Evolutionary conservation across 2,888 invertebrate genomes (phyloP), one percentile per base, ranked within the genome.

Genomic region (Synanthedon myopaeformis): DNA sequence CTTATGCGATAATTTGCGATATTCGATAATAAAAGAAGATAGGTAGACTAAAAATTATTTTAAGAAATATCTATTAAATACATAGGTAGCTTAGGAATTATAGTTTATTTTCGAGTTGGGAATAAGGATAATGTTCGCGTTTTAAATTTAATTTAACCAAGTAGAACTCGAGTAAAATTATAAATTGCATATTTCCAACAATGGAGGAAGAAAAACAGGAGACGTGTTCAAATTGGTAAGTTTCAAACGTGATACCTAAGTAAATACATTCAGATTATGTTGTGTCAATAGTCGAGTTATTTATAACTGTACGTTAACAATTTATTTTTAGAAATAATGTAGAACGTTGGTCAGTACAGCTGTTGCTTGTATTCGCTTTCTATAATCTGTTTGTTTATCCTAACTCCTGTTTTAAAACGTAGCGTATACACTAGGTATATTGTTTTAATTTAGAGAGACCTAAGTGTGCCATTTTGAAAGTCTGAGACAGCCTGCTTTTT

Each of bases 191-290:
- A 45, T 14, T 45, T 45, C 2, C 12, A 45, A 45, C 42, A 61
- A 86, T 85, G 85, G 82, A 83, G 48, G 81, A 79, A 60, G 72
- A 72, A 41, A 86, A 83, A 60, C 74, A 76, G 48, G 81, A 82
- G 67, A 69, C 72, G 54, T 89, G 89, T 67, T 74, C 75, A 42
- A 89, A 89, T 72, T 89, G 89, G 89, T 89, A 63, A 87, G 89
- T 76, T 62, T 61, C 53, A 45, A 45, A n/a, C 12, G 4, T 57
- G 10, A 35, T 35, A 35, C 5, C 54, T 54, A 55, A 52, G 54
- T 58, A 59, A 59, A 55, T 63, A 60, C 61, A 59, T 63, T 62
- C 57, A 56, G 54, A 55, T 50, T 54, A 58, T 67, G 65, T 76
- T 79, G 74, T 76, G 72, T 76, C 77, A 79, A 79, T 75, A 77